Conservation (phyloP, 2,797 vertebrate species). For the Acanthurus lineatus region DNA sequence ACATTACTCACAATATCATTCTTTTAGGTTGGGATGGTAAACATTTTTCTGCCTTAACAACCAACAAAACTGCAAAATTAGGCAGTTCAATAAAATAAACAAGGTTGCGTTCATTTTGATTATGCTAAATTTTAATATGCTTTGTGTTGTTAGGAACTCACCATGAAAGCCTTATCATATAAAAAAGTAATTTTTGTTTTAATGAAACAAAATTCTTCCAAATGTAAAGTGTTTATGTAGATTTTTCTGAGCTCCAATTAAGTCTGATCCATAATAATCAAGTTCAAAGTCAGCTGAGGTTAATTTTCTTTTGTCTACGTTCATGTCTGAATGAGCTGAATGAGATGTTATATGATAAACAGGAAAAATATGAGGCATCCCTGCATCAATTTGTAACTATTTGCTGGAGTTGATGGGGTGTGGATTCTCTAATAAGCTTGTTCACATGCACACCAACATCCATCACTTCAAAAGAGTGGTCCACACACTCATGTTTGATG, state of each 20-base stretch:
- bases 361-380: conserved; percentile 25
- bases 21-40: background rate
- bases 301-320: conserved; percentile 31
- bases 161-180: background rate
- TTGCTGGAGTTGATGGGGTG: conserved; percentile 58
- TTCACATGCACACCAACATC: conserved; percentile 55
- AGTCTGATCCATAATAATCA: conserved; percentile 14
- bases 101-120: background rate
- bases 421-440: conserved; percentile 59
- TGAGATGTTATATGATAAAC: conserved; percentile 53
- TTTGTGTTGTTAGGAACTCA: conserved; percentile 3
- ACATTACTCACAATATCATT: background rate
- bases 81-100: no score
- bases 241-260: background rate
- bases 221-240: background rate
- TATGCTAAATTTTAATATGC: background rate
- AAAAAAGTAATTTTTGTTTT: background rate
- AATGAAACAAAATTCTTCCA: conserved; percentile 18
- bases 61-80: background rate
- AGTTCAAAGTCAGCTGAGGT: conserved; percentile 17
- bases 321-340: conserved; percentile 53
- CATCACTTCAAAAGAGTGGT: conserved; percentile 29
- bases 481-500: no score
- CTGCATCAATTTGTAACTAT: conserved; percentile 63
- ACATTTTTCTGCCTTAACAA: background rate